Percentiles rank a stretch among this genome's conserved stretches.
phyloP scores from a whole-genome alignment of 2,797 vertebrate species.

The Phrynocephalus forsythii region DNA sequence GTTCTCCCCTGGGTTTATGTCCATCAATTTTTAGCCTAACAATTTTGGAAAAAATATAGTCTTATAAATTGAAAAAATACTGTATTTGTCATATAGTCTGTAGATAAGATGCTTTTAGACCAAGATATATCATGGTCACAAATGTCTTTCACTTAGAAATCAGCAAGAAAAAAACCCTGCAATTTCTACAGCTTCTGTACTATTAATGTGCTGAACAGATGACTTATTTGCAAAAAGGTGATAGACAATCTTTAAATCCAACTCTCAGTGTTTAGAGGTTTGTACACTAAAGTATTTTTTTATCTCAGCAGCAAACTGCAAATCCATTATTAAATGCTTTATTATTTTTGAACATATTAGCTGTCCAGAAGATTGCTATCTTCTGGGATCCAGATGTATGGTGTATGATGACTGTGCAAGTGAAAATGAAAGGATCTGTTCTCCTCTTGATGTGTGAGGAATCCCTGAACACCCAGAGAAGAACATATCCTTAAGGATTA shows the following conservation, averaged over 20 bases:
- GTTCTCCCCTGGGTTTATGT: no score
- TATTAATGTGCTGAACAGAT: slow-evolving; percentile 62
- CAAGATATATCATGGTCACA: slow-evolving; percentile 57
- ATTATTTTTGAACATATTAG: slow-evolving; percentile 73
- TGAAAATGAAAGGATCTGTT: slow-evolving; percentile 76
- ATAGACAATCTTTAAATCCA: slow-evolving; percentile 64
- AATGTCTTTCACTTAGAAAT: slow-evolving; percentile 64
- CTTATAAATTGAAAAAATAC: no score
- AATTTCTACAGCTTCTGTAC: slow-evolving; percentile 55
- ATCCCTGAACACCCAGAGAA: slow-evolving; percentile 79
- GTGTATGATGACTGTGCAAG: slow-evolving; percentile 73
- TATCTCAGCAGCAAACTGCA: slow-evolving; percentile 71
- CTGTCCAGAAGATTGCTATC: slow-evolving; percentile 73
- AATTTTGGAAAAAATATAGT: no score
- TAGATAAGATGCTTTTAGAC: slow-evolving; percentile 57
- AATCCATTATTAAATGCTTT: slow-evolving; percentile 69
- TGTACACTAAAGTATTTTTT: slow-evolving; percentile 66
- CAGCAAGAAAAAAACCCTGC: slow-evolving; percentile 41
- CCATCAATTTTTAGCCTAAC: no score
- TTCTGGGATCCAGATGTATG: slow-evolving; percentile 73
- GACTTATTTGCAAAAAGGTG: slow-evolving; percentile 64
- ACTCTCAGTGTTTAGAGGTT: slow-evolving; percentile 62
- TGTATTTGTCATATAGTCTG: slow-evolving; percentile 64
- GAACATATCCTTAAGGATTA: slow-evolving; percentile 78
- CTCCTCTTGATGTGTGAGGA: slow-evolving; percentile 76